A percentile compares a stretch with the other conserved stretches of the same genome.
Evolutionary conservation across 1,140 invertebrate genomes (phyloP).

Genomic region (Diploscapter pachys): DNA sequence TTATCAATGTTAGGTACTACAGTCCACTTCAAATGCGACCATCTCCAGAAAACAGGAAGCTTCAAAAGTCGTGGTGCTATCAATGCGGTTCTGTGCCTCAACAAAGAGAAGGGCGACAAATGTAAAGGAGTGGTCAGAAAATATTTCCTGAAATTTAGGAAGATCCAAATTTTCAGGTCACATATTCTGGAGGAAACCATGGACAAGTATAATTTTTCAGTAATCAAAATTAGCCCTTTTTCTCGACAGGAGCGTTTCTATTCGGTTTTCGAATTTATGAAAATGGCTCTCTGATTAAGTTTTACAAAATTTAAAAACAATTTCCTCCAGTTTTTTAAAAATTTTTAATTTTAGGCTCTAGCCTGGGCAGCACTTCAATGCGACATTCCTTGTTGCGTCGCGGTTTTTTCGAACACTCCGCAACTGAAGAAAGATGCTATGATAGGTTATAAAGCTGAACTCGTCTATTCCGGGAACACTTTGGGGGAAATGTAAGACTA

Average conservation of each 20-base stretch:
- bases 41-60: conserved; percentile 60
- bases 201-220: conserved; percentile 16
- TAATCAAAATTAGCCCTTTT: no score
- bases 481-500: conserved; percentile 20
- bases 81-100: conserved; percentile 51
- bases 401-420: conserved; percentile 59
- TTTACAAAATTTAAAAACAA: no score
- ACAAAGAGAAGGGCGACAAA: conserved; percentile 22
- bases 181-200: conserved; percentile 43
- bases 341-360: conserved; percentile 42
- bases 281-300: no score
- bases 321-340: no score
- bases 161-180: conserved; percentile 46
- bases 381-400: conserved; percentile 56
- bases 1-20: conserved; percentile 4
- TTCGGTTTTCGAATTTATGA: no score
- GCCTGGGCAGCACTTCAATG: conserved; percentile 59
- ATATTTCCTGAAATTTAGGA: not conserved
- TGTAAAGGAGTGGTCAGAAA: conserved; percentile 34
- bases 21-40: conserved; percentile 58
- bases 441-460: conserved; percentile 56
- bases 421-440: conserved; percentile 59
- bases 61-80: conserved; percentile 60
- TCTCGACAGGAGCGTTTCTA: no score
- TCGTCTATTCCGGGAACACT: conserved; percentile 52